These are phyloP conservation scores for Silurus lanzhouensis DNA, from an alignment of 2,797 vertebrate genomes.

Conservation along the genomic window DNA sequence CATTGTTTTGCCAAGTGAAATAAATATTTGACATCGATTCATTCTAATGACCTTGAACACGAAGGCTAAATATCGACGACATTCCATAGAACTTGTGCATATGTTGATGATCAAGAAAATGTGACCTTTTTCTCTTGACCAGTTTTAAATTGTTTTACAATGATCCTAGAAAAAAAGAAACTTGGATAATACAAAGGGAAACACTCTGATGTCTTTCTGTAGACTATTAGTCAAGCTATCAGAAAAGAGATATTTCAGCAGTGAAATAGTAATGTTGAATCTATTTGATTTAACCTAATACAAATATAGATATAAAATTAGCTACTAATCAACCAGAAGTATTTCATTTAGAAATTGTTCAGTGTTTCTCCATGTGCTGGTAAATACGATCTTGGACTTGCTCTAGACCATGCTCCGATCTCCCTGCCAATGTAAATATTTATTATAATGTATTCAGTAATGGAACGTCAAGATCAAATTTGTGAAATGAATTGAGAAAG, in stretches of 20 bases:
- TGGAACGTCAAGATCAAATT: not conserved
- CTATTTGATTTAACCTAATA: not conserved
- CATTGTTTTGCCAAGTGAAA: not conserved
- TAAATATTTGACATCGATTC: not conserved
- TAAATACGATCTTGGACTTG: not conserved
- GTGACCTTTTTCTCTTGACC: not conserved
- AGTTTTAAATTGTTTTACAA: constrained; percentile 12
- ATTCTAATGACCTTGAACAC: not conserved
- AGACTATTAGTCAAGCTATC: constrained; percentile 30
- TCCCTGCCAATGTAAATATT: constrained; percentile 18
- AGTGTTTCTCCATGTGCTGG: not conserved
- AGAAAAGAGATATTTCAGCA: not conserved
- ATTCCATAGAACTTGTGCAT: not conserved
- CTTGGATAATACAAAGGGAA: constrained; percentile 8
- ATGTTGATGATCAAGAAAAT: constrained; percentile 11
- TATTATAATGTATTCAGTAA: not conserved
- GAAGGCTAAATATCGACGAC: constrained; percentile 13
- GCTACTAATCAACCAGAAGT: not conserved
- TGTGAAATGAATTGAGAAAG: not conserved
- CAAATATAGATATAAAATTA: not conserved
- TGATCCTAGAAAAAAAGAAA: not conserved
- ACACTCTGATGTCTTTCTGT: constrained; percentile 23
- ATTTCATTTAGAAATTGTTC: constrained; percentile 1
- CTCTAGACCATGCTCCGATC: not conserved
- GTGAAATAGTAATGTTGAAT: not conserved